Conservation (phyloP, 2,888 invertebrate species). For the Callyntrura sp. region DNA sequence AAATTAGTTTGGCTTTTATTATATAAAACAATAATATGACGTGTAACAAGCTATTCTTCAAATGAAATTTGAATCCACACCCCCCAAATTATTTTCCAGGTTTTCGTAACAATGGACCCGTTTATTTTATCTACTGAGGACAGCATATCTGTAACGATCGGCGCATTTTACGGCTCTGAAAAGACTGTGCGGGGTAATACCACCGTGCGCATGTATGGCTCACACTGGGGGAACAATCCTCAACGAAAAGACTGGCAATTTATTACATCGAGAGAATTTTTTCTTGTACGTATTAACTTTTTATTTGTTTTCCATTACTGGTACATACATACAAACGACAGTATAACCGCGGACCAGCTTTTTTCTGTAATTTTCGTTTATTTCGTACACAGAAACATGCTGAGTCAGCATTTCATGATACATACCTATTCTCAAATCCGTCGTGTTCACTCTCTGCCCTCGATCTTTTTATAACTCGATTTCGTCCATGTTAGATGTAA, state of each 20-base stretch:
- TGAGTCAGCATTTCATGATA: neutral
- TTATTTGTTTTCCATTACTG: neutral
- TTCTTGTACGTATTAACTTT: slow-evolving; percentile 50
- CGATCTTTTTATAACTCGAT: too few relatives aligned
- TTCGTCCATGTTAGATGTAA: too few relatives aligned
- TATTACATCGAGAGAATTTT: slow-evolving; percentile 58
- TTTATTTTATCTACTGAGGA: slow-evolving; percentile 85
- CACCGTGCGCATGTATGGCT: slow-evolving; percentile 84
- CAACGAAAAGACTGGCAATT: slow-evolving; percentile 62
- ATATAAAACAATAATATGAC: neutral
- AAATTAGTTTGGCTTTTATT: neutral
- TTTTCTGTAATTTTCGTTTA: too few relatives aligned
- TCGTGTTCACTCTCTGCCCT: neutral
- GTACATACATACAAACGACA: neutral
- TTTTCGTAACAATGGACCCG: slow-evolving; percentile 85
- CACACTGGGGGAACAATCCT: slow-evolving; percentile 68
- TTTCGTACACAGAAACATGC: too few relatives aligned
- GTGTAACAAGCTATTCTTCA: neutral
- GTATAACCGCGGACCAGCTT: neutral
- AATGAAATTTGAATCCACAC: neutral
- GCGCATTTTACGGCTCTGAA: slow-evolving; percentile 85
- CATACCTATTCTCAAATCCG: neutral
- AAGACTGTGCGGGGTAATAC: slow-evolving; percentile 85
- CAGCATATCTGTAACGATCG: slow-evolving; percentile 84
- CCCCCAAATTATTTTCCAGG: slow-evolving; percentile 83